Evolutionary conservation across 2,113 vertebrate species (phyloP), one percentile per base, ranked within the genome.

Genomic region (Meriones unguiculatus): DNA sequence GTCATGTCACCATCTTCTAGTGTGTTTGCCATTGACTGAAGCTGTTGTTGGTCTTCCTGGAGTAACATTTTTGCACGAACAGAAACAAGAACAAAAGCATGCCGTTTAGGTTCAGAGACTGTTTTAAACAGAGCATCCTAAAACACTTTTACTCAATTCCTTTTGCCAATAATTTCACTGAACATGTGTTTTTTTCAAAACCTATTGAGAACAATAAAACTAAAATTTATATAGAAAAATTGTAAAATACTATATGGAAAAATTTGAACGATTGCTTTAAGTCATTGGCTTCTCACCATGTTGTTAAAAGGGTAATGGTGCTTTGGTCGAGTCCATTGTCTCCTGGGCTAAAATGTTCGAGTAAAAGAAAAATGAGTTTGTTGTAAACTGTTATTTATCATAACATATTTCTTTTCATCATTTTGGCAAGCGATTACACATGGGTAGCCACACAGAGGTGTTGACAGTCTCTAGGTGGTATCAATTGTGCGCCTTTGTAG

Each of bases 41-140:
- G 98, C 73, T 98, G 98, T 72, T 1, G 95, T 50, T 98, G 98
- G 32, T 99, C 98, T 73, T 98, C 98, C 98, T 99, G 72, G 90
- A 93, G 67, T 82, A 88, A 97, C 86, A 97, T 93, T 93, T 92
- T 72, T 50, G 54, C 97, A 25, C 96, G 25, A 97, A 46, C 46
- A 46, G 5, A 46, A 46, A 46, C 46, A 46, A 78, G 11, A 81
- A 70, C 59, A 77, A 86, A 93, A 72, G 69, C 35, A 0, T 38
- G 15, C 65, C 62, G 78, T 28, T 94, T 92, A 41, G 20, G 78
- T 14, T 88, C 4, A 57, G n/a, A n/a, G 12, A 13, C 3, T 92
- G 46, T 77, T 90, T 65, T 75, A 32, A 77, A n/a, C 7, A 87
- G 15, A 80, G 1, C 1, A 75, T 52, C 91, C 90, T 59, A 28